A percentile compares a stretch with the other conserved stretches of the same genome.
phyloP scores from a whole-genome alignment of 1,140 invertebrate genomes.

The Bombus balteatus region DNA sequence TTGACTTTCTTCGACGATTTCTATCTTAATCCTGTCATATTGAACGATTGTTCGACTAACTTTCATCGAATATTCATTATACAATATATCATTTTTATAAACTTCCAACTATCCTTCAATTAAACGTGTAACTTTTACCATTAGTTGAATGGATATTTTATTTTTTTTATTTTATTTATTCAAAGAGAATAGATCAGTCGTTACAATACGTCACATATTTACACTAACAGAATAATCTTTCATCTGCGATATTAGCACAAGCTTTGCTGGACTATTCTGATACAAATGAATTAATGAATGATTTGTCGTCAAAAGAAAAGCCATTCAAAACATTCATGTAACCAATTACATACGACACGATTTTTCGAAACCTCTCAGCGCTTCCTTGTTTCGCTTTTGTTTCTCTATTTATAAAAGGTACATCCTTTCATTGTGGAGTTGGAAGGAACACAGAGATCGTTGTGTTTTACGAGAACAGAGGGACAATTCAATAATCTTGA shows the following conservation, averaged over 20 bases:
- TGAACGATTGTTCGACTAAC: not conserved
- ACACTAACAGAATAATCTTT: not conserved
- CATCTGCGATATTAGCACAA: not conserved
- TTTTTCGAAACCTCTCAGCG: not conserved
- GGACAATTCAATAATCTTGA: constrained; percentile 8
- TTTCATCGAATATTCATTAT: too few species aligned
- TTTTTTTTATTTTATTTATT: too few species aligned
- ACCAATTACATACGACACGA: not conserved
- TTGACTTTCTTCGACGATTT: not conserved
- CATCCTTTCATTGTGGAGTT: not conserved
- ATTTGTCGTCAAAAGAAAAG: not conserved
- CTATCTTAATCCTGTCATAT: not conserved
- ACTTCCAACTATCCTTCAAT: not conserved
- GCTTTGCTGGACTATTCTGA: not conserved
- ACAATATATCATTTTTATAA: too few species aligned
- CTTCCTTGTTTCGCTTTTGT: too few species aligned
- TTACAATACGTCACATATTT: too few species aligned
- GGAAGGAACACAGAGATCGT: too few species aligned
- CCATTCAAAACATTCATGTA: not conserved
- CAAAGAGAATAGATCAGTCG: too few species aligned
- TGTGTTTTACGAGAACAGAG: not conserved
- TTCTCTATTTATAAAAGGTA: constrained; percentile 5
- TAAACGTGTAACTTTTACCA: too few species aligned
- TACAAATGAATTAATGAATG: not conserved
- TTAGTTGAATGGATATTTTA: too few species aligned